Conservation (phyloP, 2,797 vertebrate genomes). For the Chelon auratus region DNA sequence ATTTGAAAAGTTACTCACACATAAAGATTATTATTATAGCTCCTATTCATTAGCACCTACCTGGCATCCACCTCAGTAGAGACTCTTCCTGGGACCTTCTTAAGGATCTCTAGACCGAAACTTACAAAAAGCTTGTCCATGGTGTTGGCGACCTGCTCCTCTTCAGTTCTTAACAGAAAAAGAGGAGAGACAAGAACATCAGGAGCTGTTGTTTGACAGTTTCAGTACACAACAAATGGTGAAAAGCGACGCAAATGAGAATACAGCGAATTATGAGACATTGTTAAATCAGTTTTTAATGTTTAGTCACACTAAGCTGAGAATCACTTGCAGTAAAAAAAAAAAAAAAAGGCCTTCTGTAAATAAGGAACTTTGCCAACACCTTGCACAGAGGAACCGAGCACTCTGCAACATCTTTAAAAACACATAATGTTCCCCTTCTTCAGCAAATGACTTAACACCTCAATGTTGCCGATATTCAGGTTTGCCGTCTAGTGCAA, state of each 20-base stretch:
- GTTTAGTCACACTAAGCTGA: too few species aligned
- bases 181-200: background rate
- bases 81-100: conserved; percentile 96
- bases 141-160: conserved; percentile 91
- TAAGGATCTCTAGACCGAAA: conserved; percentile 95
- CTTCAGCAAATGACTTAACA: background rate
- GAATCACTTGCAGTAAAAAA: too few species aligned
- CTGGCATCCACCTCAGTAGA: conserved; percentile 98
- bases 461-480: background rate
- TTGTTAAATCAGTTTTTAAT: too few species aligned
- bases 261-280: too few species aligned
- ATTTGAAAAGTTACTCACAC: too few species aligned
- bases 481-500: background rate
- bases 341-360: background rate
- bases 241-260: background rate
- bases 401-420: background rate
- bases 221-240: too few species aligned
- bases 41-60: conserved; percentile 67
- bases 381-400: background rate
- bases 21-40: too few species aligned
- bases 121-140: conserved; percentile 95
- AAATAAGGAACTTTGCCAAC: conserved; percentile 29
- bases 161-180: conserved; percentile 84
- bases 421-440: conserved; percentile 6
- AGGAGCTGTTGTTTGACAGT: too few species aligned